Conservation (phyloP, 2,797 vertebrate species). For the Acrossocheilus fasciatus region DNA sequence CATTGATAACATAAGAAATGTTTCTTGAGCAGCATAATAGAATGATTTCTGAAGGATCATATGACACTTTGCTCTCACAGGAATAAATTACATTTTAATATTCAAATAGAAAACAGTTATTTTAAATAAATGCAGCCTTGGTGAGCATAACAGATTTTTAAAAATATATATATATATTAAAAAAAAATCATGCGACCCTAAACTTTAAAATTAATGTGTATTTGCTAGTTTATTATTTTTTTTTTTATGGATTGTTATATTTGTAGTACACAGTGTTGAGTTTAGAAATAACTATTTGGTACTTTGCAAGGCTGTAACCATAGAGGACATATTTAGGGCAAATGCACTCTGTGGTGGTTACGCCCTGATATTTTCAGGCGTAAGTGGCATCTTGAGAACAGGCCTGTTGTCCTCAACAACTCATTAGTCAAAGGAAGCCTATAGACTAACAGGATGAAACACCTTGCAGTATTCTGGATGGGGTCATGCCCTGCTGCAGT, state of each 20-base stretch:
- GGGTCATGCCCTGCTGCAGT: conserved; percentile 56
- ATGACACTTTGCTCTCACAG: neutral
- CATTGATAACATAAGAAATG: neutral
- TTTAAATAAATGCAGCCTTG: neutral
- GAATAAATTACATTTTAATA: neutral
- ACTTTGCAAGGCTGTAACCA: neutral
- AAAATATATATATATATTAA: neutral
- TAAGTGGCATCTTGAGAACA: neutral
- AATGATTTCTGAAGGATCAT: neutral
- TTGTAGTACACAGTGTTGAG: neutral
- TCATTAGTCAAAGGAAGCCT: conserved; percentile 48
- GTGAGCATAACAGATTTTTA: neutral
- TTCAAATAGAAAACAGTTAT: neutral
- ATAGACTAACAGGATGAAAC: conserved; percentile 4
- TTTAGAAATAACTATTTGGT: neutral
- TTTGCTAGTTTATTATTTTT: neutral
- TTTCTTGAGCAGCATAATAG: neutral
- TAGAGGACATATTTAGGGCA: neutral
- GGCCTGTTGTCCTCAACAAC: conserved; percentile 27
- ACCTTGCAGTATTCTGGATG: conserved; percentile 30
- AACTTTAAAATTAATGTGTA: neutral
- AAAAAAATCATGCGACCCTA: no score
- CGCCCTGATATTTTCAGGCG: neutral
- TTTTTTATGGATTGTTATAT: neutral
- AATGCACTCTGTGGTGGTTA: conserved; percentile 15